A percentile compares a stretch with the other conserved stretches of the same genome.
Conservation (phyloP, 2,888 invertebrate genomes). For the Leptopilina myrica region DNA sequence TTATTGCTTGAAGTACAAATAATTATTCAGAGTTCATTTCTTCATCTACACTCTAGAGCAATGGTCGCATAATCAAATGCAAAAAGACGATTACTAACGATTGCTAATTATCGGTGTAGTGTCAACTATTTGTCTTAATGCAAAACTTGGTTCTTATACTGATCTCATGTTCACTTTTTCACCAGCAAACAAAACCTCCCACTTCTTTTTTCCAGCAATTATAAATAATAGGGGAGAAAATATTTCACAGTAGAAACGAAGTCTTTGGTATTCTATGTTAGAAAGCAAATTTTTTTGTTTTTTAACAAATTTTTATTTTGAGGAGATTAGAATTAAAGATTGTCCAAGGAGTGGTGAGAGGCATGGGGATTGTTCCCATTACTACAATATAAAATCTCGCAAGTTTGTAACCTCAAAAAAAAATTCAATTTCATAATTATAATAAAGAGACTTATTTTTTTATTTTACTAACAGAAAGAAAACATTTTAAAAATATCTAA, state of each 20-base stretch:
- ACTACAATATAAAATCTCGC: too few relatives aligned
- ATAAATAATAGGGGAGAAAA: neutral
- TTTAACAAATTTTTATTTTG: too few relatives aligned
- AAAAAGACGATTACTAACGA: constrained; percentile 11
- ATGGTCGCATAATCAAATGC: constrained; percentile 1
- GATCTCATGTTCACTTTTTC: neutral
- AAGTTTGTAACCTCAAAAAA: too few relatives aligned
- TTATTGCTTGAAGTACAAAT: neutral
- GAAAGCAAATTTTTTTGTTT: too few relatives aligned
- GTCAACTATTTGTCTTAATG: neutral
- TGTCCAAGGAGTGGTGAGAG: too few relatives aligned
- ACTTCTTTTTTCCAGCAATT: neutral
- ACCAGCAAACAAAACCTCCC: neutral
- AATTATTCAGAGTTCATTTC: neutral
- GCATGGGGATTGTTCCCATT: too few relatives aligned
- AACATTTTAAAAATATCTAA: too few relatives aligned
- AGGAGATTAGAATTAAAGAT: too few relatives aligned
- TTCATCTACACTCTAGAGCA: neutral
- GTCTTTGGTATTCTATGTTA: too few relatives aligned
- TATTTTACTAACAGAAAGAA: too few relatives aligned
- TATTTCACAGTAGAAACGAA: neutral
- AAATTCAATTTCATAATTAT: too few relatives aligned
- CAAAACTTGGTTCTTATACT: neutral
- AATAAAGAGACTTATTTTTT: too few relatives aligned
- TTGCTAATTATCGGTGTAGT: neutral